Evolutionary conservation across 2,888 invertebrate genomes (phyloP).

Genomic region (Dynastes grantii): DNA sequence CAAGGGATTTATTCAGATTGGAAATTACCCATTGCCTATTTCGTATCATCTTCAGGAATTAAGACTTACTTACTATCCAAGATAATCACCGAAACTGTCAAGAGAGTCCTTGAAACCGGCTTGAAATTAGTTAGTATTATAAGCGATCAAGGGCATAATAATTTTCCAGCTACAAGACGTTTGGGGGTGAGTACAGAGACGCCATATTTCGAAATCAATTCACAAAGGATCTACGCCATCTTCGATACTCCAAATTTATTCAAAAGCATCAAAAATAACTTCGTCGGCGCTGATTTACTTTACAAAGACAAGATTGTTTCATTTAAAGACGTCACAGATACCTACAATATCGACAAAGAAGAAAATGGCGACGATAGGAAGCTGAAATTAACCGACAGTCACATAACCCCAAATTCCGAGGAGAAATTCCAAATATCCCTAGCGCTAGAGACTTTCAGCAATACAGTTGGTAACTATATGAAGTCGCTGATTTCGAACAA

Average conservation of each 20-base stretch:
- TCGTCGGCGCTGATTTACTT: constrained; percentile 23
- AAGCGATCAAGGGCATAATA: constrained; percentile 40
- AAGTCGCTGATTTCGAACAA: constrained; percentile 44
- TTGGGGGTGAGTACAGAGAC: constrained; percentile 23
- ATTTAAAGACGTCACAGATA: constrained; percentile 31
- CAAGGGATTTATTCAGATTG: constrained; percentile 47
- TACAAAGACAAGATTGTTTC: constrained; percentile 33
- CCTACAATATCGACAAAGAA: constrained; percentile 41
- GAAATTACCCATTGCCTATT: constrained; percentile 51
- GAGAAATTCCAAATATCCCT: constrained; percentile 43
- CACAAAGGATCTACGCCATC: constrained; percentile 17
- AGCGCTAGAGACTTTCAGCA: constrained; percentile 52
- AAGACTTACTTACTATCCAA: constrained; percentile 33
- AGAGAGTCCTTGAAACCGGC: constrained; percentile 28
- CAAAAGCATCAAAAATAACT: constrained; percentile 46
- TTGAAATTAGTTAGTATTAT: constrained; percentile 24
- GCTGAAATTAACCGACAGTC: constrained; percentile 52
- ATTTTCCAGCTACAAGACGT: constrained; percentile 15
- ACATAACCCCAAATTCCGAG: constrained; percentile 50
- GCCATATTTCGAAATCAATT: constrained; percentile 26
- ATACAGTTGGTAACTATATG: constrained; percentile 51
- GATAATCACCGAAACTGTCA: constrained; percentile 36
- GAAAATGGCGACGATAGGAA: constrained; percentile 9
- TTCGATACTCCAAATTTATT: constrained; percentile 35
- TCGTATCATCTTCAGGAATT: constrained; percentile 36